Evolutionary conservation across 2,113 vertebrate species (phyloP), one percentile per base, ranked within the genome.

Genomic region (Camelus dromedarius): DNA sequence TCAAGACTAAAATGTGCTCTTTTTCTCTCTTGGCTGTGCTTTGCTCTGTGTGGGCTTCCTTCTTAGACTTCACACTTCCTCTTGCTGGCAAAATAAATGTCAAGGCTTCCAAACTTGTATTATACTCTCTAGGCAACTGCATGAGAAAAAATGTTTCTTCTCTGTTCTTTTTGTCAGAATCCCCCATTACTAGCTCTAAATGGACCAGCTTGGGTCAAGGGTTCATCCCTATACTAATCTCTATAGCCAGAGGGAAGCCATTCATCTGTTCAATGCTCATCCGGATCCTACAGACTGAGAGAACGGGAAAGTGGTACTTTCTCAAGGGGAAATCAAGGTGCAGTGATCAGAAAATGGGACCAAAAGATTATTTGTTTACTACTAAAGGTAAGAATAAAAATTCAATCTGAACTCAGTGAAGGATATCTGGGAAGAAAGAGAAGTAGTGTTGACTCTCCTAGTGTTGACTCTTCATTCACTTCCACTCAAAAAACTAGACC

Each of bases 371-470:
- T 72, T 70, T 87, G 28, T 77, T 66, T 42, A 80, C 30, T 26
- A 42, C 2, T n/a, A 81, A 94, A 30, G 5, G 32, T 80, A 80
- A 89, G 24, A 91, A 87, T 15, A 86, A 92, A 87, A 38, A 93
- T 87, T 96, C 18, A 79, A 42, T 35, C 8, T 20, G 32, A 64
- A 91, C 69, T 32, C 5, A 81, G 28, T 30, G 10, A 76, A 82
- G 38, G 30, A 28, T 81, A 35, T 50, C 46, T 67, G 15, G 26
- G 42, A 18, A 38, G 10, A 79, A 91, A 52, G 30, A 62, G 24
- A 52, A 1, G 48, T 56, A 76, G 16, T n/a, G 42, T 3, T 6
- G 38, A 86, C 20, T 77, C 64, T 56, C 42, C 19, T 77, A 42
- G 19, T 16, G 13, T 24, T 85, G 56, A 86, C 5, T 89, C 11